Evolutionary conservation across 2,888 invertebrate genomes (phyloP), one percentile per base, ranked within the genome.

Genomic region (Aquatica leii): DNA sequence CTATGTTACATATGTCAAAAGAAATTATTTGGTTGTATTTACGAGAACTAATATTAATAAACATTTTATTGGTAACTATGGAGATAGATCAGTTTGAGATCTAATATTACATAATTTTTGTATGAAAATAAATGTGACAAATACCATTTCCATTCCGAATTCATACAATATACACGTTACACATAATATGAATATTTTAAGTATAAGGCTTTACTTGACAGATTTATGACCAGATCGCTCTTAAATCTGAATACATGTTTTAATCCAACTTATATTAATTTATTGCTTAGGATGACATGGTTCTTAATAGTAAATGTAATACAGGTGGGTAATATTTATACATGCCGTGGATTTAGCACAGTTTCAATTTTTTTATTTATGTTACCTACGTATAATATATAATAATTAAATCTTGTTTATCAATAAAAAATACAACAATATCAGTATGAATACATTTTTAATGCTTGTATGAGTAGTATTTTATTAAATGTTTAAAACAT

Each of bases 1-100:
- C 48, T 48, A 21, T 62, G 62, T 62, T 53, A 62, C 31, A 12
- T 55, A 24, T 21, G 12, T 35, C 20, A 21, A 14, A 40, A 31
- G 24, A 15, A 31, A 24, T 24, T n/a, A 24, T 51, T 51, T 51
- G 40, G n/a, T 40, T 6, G 34, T 34, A 34, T 34, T 8, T 9
- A 34, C 8, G n/a, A n/a, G n/a, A n/a, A n/a, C n/a, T n/a, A n/a
- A 8, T 6, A 34, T 8, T 40, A 14, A 12, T 40, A 40, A n/a
- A 40, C 6, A 40, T n/a, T 40, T 40, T 40, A 14, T 40, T 40
- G n/a, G 5, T 12, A n/a, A n/a, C n/a, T n/a, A n/a, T n/a, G n/a
- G n/a, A n/a, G n/a, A n/a, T n/a, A n/a, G n/a, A n/a, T n/a, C n/a
- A n/a, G n/a, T n/a, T n/a, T n/a, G n/a, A n/a, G n/a, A n/a, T n/a